Base-by-base conservation (phyloP, 2,113 vertebrate genomes). In the Amblyornis subalaris region DNA sequence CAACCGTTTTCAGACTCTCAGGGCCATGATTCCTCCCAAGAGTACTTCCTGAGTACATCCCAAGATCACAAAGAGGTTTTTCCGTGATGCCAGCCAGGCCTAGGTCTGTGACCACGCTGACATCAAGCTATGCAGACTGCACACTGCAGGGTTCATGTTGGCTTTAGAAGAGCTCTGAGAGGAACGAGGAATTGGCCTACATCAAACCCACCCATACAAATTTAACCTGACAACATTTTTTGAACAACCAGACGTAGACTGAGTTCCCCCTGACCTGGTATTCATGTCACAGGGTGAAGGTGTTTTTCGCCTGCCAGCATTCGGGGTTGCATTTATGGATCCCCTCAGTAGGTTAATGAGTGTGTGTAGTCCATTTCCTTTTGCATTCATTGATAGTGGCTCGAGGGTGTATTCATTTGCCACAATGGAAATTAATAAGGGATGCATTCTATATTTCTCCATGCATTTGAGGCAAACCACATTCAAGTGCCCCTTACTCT, bases 361-460 rank as follows among this genome's bases (percentile, higher is more conserved):
- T 2, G 26, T 1, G 26, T 55, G 69, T 40, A 47, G 65, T 15
- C 45, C 12, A 71, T 58, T 93, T 69, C 44, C 47, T 60, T 92
- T 80, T 53, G 42, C 38, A 20, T 44, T 66, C 81, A 74, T 33
- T 88, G 88, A 88, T 25, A 91, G 88, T 29, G 64, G 48, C 55
- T 94, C 40, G n/a, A 86, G 85, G 66, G 31, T 93, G 57, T 42
- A 75, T 91, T 93, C 73, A 48, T 73, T 87, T 91, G 25, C 53
- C 60, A 35, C 83, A 88, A 80, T 29, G 80, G 55, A 47, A 54
- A 82, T 66, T 65, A 85, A 51, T 80, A 81, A 85, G 89, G 78
- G 50, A 54, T 35, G 10, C 24, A 18, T 38, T 67, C 48, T 70
- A 0, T 51, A 38, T 93, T 89, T 87, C 53, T 75, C 48, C 87